These are phyloP conservation scores for Camelus dromedarius DNA, from an alignment of 2,113 vertebrate genomes.

Conservation along the genomic window DNA sequence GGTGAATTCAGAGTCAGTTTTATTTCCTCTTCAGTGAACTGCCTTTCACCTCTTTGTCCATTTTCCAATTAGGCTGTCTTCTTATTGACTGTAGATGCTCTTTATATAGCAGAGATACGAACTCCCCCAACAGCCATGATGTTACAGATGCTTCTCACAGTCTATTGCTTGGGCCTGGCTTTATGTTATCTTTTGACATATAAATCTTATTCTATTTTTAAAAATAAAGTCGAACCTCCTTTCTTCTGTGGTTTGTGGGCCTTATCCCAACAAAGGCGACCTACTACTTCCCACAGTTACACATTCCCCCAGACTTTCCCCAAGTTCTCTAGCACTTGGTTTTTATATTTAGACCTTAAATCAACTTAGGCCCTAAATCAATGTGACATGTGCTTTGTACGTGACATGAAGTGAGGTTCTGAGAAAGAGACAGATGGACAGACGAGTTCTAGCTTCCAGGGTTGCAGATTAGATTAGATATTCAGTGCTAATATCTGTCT, in stretches of 20 bases:
- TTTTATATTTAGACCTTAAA: slow-evolving; percentile 37
- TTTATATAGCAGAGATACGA: background rate
- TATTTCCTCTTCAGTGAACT: background rate
- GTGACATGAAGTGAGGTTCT: background rate
- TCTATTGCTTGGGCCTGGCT: background rate
- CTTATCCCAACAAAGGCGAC: background rate
- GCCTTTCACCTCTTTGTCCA: background rate
- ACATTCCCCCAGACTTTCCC: background rate
- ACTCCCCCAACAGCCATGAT: background rate
- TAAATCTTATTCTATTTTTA: background rate
- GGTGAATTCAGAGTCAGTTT: background rate
- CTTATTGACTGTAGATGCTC: background rate
- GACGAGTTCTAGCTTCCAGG: background rate
- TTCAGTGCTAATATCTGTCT: background rate
- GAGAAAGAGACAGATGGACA: background rate
- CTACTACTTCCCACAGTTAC: background rate
- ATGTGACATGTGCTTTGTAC: background rate
- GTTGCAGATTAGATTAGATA: background rate
- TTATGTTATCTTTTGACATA: background rate
- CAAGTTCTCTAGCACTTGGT: background rate
- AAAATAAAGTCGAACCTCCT: background rate
- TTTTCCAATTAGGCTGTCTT: background rate
- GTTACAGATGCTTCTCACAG: background rate
- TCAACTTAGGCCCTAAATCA: background rate
- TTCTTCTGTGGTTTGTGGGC: background rate